Evolutionary conservation across 2,113 vertebrate genomes (phyloP).

Genomic region (Semnornis frantzii): DNA sequence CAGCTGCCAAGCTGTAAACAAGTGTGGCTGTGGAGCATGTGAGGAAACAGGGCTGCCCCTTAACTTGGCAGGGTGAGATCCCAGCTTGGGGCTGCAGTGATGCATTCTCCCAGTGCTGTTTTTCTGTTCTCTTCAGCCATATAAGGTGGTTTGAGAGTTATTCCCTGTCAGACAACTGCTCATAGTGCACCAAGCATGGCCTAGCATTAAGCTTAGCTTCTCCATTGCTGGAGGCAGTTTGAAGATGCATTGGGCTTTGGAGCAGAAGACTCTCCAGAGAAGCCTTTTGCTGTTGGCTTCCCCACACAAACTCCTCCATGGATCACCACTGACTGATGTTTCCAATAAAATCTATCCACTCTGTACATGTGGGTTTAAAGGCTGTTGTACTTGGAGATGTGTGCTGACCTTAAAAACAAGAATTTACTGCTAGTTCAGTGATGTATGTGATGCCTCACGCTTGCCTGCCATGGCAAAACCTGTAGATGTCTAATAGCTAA

Average conservation of each 20-base stretch:
- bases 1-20: not conserved
- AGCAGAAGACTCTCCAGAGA: not conserved
- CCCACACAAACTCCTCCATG: not conserved
- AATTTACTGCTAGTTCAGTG: not conserved
- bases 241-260: not conserved
- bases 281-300: not conserved
- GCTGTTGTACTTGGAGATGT: not conserved
- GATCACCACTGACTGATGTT: not conserved
- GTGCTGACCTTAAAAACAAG: not conserved
- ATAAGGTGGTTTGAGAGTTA: not conserved
- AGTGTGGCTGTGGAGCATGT: not conserved
- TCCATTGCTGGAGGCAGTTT: not conserved
- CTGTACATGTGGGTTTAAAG: not conserved
- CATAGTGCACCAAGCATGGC: rapidly evolving
- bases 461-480: not conserved
- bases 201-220: rapidly evolving
- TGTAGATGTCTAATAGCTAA: not conserved
- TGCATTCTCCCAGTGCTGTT: not conserved
- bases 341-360: not conserved
- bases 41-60: not conserved
- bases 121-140: rapidly evolving
- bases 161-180: not conserved
- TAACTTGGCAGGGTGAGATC: not conserved
- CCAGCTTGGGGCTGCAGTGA: not conserved
- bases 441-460: not conserved